Conservation (phyloP, 1,140 invertebrate species). For the Hylaeus anthracinus region DNA sequence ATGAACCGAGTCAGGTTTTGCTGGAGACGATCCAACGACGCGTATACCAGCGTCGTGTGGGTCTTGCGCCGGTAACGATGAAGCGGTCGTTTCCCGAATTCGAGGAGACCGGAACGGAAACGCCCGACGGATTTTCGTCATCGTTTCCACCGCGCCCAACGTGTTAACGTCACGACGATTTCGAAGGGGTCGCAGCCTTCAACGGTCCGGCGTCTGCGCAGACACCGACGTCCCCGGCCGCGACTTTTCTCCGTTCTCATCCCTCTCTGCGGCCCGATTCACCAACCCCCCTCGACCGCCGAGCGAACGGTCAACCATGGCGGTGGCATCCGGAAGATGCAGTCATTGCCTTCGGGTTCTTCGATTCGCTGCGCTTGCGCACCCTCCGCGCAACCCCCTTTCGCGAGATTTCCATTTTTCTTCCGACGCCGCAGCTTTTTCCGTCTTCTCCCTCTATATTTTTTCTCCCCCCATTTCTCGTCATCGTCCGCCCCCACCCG, state of each 20-base stretch:
- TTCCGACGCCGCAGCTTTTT: neutral
- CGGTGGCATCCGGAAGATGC: neutral
- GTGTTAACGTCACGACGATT: conserved; percentile 21
- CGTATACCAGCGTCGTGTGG: too few species aligned
- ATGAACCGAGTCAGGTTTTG: too few species aligned
- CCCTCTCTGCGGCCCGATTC: neutral
- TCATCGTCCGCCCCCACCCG: neutral
- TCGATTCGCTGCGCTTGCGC: neutral
- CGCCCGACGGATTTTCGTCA: neutral
- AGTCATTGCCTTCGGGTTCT: neutral
- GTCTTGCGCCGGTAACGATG: too few species aligned
- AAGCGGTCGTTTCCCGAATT: too few species aligned
- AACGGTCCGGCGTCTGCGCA: conserved; percentile 10
- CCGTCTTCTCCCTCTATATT: neutral
- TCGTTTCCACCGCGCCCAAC: neutral
- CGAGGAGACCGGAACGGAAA: too few species aligned
- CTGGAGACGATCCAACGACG: too few species aligned
- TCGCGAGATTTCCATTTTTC: neutral
- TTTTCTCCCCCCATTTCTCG: neutral
- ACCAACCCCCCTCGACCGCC: neutral
- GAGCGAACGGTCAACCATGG: neutral
- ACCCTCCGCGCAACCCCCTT: neutral
- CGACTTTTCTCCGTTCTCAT: neutral
- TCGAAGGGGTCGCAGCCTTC: neutral
- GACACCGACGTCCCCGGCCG: too few species aligned